Evolutionary conservation across 1,140 invertebrate genomes (phyloP).

Genomic region (Aphidius ervi): DNA sequence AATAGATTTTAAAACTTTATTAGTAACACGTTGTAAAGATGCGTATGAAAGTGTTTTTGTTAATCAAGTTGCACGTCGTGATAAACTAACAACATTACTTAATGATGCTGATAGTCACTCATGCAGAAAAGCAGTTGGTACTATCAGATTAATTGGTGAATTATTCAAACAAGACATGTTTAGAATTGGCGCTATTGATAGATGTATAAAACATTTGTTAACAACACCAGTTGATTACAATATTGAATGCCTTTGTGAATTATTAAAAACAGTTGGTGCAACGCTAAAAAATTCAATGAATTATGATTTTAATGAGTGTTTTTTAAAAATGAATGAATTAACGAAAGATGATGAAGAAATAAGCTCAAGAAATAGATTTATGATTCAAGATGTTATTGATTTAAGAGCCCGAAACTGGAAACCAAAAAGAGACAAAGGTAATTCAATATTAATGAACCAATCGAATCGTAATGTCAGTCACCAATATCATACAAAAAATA

Average conservation of each 20-base stretch:
- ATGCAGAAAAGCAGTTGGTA: slow-evolving; percentile 78
- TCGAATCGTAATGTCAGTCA: slow-evolving; percentile 56
- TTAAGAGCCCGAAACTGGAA: slow-evolving; percentile 81
- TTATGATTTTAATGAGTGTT: slow-evolving; percentile 46
- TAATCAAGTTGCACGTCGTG: slow-evolving; percentile 58
- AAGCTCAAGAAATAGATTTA: slow-evolving; percentile 81
- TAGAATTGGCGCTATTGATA: slow-evolving; percentile 68
- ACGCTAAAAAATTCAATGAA: slow-evolving; percentile 66
- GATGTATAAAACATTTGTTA: slow-evolving; percentile 79
- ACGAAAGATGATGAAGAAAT: slow-evolving; percentile 46
- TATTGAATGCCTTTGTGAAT: slow-evolving; percentile 87
- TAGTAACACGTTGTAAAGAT: slow-evolving; percentile 78
- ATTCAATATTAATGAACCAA: slow-evolving; percentile 91
- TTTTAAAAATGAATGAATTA: slow-evolving; percentile 67
- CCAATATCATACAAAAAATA: slow-evolving; percentile 35
- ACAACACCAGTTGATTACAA: slow-evolving; percentile 79
- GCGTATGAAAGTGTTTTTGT: slow-evolving; percentile 80
- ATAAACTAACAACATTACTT: slow-evolving; percentile 58
- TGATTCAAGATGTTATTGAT: slow-evolving; percentile 93
- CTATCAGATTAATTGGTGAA: slow-evolving; percentile 85
- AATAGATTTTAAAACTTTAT: slow-evolving; percentile 71
- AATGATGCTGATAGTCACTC: slow-evolving; percentile 74
- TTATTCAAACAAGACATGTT: slow-evolving; percentile 90
- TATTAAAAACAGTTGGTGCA: slow-evolving; percentile 86
- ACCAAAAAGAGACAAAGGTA: slow-evolving; percentile 76